Evolutionary conservation across 2,113 vertebrate species (phyloP), one percentile per base, ranked within the genome.

Genomic region (Burhinus bistriatus): DNA sequence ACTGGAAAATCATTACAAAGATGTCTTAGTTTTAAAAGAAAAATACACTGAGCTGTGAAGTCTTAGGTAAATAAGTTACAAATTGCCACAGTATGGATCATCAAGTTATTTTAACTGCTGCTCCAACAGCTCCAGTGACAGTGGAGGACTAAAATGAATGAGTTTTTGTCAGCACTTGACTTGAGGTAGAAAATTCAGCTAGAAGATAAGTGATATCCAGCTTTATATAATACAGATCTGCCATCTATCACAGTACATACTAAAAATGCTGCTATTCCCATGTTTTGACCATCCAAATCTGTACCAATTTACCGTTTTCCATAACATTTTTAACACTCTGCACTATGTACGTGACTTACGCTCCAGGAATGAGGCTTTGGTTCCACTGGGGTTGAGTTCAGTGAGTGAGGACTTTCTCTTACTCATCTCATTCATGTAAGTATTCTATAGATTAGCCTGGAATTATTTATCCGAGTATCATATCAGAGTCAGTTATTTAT

Each of bases 401-500:
- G 45, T 5, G 11, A 54, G 34, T 0, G 4, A 62, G 49, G 45
- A 27, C 68, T 87, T 92, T 32, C 40, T 32, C 13, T 69, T 45
- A 2, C 36, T 66, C 61, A 19, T 45, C 69, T 92, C 52, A 19
- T 70, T 91, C 26, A 2, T 20, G 15, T 8, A 34, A 80, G 68
- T 16, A 66, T 26, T 29, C 51, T n/a, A 27, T 12, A 83, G 81
- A 92, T 94, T 30, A 96, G 32, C n/a, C 71, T 81, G 83, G 17
- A 62, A 86, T 77, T 13, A 91, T 83, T 90, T 77, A 91, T 80
- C 68, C 6, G 6, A 58, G 57, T 17, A 70, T 57, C 54, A 4
- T 27, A 76, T 81, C 70, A 86, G 59, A 96, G 78, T 36, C 87
- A 69, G 81, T 40, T 79, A 55, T 95, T 93, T 97, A 66, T 97